Evolutionary conservation across 2,888 invertebrate species (phyloP).

Genomic region (Cheiracanthium punctorium): DNA sequence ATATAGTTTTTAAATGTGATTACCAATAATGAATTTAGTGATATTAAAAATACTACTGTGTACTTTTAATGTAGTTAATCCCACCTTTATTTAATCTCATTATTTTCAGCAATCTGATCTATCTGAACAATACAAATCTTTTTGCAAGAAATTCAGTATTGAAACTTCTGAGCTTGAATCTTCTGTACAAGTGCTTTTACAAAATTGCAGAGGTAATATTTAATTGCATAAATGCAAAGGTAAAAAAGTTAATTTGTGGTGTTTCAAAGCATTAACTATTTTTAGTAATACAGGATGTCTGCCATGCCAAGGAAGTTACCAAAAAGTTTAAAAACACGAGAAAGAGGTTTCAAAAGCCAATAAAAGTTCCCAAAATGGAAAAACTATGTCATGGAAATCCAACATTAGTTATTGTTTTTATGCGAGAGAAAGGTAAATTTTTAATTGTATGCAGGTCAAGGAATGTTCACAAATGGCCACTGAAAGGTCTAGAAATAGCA

Average conservation of each 20-base stretch:
- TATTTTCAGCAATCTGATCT: conserved; percentile 29
- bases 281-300: neutral
- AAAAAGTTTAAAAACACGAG: too few relatives aligned
- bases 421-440: too few relatives aligned
- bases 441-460: too few relatives aligned
- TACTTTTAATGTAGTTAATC: neutral
- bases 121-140: conserved; percentile 28
- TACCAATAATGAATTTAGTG: neutral
- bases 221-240: too few relatives aligned
- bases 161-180: conserved; percentile 52
- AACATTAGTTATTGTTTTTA: too few relatives aligned
- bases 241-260: too few relatives aligned
- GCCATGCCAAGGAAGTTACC: too few relatives aligned
- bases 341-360: too few relatives aligned
- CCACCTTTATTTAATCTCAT: neutral
- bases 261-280: neutral
- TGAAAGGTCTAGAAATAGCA: too few relatives aligned
- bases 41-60: neutral
- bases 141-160: conserved; percentile 36
- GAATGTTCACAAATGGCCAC: too few relatives aligned
- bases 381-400: too few relatives aligned
- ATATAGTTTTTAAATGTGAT: neutral
- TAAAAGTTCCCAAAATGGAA: too few relatives aligned
- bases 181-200: conserved; percentile 28
- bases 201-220: conserved; percentile 28